Conservation (phyloP, 2,113 vertebrate species). For the Pelecanoides urinatrix region DNA sequence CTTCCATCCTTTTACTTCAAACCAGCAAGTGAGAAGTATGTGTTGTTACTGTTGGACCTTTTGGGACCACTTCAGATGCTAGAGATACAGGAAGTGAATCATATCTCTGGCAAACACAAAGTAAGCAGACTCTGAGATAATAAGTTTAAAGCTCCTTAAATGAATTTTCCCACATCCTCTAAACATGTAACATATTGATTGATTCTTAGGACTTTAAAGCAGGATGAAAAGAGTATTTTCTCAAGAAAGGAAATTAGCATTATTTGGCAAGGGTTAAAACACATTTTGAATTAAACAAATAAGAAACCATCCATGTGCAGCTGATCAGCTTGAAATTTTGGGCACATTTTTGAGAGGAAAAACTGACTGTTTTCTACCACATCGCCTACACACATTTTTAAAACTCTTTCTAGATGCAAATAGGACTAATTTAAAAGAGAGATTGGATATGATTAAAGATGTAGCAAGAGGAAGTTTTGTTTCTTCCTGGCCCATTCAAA, state of each 20-base stretch:
- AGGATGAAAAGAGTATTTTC: conserved; percentile 27
- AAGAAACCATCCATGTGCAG: neutral
- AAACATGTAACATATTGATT: conserved; percentile 19
- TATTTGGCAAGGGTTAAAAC: conserved; percentile 36
- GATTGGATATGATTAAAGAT: neutral
- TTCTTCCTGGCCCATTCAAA: neutral
- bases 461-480: neutral
- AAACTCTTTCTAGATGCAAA: neutral
- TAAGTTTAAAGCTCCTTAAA: conserved; percentile 36
- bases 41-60: neutral
- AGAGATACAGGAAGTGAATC: conserved; percentile 24
- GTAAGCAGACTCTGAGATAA: conserved; percentile 22
- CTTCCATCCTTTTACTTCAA: neutral
- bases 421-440: conserved; percentile 14
- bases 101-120: conserved; percentile 25
- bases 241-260: conserved; percentile 1
- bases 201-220: neutral
- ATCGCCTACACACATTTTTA: neutral
- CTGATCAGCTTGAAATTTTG: conserved; percentile 8
- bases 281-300: conserved; percentile 34
- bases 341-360: neutral
- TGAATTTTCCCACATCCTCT: conserved; percentile 28
- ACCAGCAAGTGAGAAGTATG: neutral
- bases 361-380: neutral
- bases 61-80: neutral